Conservation (phyloP, 2,888 invertebrate species). For the Tinea pellionella region DNA sequence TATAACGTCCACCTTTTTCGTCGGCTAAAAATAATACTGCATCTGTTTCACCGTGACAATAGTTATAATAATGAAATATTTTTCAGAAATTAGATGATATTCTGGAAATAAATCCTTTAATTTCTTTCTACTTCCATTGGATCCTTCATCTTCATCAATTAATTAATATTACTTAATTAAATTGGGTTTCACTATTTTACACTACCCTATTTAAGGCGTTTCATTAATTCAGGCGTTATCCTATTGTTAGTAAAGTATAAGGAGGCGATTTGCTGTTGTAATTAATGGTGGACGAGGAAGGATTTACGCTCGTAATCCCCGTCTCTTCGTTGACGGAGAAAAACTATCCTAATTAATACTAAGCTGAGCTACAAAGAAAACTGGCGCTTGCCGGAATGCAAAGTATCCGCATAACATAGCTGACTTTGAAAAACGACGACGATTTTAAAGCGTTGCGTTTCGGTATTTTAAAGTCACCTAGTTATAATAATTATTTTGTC, state of each 20-base stretch:
- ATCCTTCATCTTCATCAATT: too few species aligned
- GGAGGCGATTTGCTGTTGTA: slow-evolving; percentile 17
- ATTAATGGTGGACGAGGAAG: slow-evolving; percentile 17
- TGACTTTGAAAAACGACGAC: background rate
- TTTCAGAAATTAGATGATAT: too few species aligned
- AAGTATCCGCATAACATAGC: background rate
- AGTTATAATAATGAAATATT: too few species aligned
- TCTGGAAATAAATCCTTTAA: too few species aligned
- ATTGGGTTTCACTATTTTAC: too few species aligned
- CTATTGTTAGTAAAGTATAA: slow-evolving; percentile 5
- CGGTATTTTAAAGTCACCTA: background rate
- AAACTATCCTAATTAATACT: slow-evolving; percentile 14
- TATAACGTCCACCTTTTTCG: too few species aligned
- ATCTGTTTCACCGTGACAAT: too few species aligned
- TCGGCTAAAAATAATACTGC: too few species aligned
- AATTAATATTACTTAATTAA: too few species aligned
- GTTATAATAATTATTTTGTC: too few species aligned
- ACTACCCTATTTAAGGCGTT: background rate
- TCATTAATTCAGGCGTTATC: background rate
- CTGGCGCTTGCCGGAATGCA: background rate
- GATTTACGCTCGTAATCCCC: slow-evolving; percentile 15
- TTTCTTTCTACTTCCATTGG: too few species aligned
- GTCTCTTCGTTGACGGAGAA: slow-evolving; percentile 14
- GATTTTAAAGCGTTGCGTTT: background rate
- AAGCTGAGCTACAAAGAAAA: slow-evolving; percentile 2